Base-by-base conservation (phyloP, 2,888 invertebrate genomes). In the Acheta domesticus region DNA sequence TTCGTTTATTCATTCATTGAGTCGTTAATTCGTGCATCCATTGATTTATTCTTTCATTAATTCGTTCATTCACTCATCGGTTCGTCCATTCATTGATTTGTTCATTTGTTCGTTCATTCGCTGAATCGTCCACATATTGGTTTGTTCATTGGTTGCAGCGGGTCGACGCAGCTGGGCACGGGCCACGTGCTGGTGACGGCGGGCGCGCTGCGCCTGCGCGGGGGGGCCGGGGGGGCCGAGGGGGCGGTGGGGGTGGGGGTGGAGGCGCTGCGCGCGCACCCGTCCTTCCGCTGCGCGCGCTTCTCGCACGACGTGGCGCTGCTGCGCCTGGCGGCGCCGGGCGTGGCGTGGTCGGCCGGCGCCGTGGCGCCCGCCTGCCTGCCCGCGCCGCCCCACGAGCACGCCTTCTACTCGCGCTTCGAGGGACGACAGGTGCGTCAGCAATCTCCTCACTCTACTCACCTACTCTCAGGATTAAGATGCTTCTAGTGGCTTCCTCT, bases 321-420 rank as follows among this genome's bases (percentile, higher is more conserved):
- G 19, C 86, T 96, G 75, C 92, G 93, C 85, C 88, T 96, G 23
- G 87, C 3, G 87, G 88, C 50, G 49, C 36, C n/a, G 79, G 80
- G 48, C 20, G 79, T 78, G 1, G 12, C 36, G 74, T 80, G 74
- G 74, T 20, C 49, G 92, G 91, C 91, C 12, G 89, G 90, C n/a
- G 89, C 89, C 80, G 90, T 94, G 16, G 89, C 91, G 84, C 96
- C 96, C 1, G 93, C 93, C 16, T 96, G 96, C 85, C 88, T 96
- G 2, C 93, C 94, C 0, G 86, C 88, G 79, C 88, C 75, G 50
- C 75, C 77, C 49, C 62, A 20, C 49, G 48, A n/a, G 20, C 73
- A n/a, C n/a, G 14, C 76, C 77, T n/a, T 19, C 75, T 36, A 77
- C 79, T 74, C 77, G 20, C 50, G 78, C 62, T 62, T 73, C 62